A percentile compares a stretch with the other conserved stretches of the same genome.
These are phyloP conservation scores for Zaprionus capensis DNA, from an alignment of 1,140 invertebrate species.

Conservation along the genomic window DNA sequence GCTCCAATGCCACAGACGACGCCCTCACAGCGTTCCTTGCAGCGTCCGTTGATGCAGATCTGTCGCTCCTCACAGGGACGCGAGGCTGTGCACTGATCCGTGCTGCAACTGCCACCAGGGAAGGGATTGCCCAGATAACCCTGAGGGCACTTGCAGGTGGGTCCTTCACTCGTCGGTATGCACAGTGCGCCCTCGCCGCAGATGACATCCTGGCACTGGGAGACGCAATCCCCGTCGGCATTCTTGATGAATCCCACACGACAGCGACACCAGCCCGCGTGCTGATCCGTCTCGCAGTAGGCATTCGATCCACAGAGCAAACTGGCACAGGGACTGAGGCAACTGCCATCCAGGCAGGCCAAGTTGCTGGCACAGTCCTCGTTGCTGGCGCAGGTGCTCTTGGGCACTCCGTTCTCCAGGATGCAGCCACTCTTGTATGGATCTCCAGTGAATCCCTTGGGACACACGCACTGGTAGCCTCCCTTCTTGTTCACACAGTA, in stretches of 20 bases:
- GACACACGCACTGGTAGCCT: slow-evolving; percentile 93
- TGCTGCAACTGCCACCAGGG: slow-evolving; percentile 92
- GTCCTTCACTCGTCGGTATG: slow-evolving; percentile 92
- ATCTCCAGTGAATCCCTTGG: slow-evolving; percentile 91
- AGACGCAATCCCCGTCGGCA: slow-evolving; percentile 91
- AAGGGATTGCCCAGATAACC: slow-evolving; percentile 95
- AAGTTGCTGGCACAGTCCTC: slow-evolving; percentile 92
- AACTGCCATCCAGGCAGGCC: slow-evolving; percentile 90
- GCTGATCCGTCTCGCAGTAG: slow-evolving; percentile 94
- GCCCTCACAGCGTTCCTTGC: slow-evolving; percentile 93
- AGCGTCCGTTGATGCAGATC: slow-evolving; percentile 93
- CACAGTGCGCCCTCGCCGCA: slow-evolving; percentile 94
- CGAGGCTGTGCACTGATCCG: slow-evolving; percentile 91
- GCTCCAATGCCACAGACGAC: slow-evolving; percentile 93
- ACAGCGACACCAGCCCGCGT: slow-evolving; percentile 95
- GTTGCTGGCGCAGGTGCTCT: slow-evolving; percentile 88
- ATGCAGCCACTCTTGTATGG: slow-evolving; percentile 93
- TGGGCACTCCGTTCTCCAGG: slow-evolving; percentile 79
- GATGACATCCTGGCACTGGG: slow-evolving; percentile 91
- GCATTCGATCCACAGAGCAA: slow-evolving; percentile 93
- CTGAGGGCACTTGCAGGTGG: slow-evolving; percentile 94
- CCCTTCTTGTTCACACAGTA: slow-evolving; percentile 94
- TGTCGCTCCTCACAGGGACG: slow-evolving; percentile 91
- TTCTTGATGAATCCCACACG: slow-evolving; percentile 91
- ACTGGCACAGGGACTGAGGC: slow-evolving; percentile 91